These are phyloP conservation scores for Uria lomvia DNA, from an alignment of 2,113 vertebrate species.

Conservation along the genomic window DNA sequence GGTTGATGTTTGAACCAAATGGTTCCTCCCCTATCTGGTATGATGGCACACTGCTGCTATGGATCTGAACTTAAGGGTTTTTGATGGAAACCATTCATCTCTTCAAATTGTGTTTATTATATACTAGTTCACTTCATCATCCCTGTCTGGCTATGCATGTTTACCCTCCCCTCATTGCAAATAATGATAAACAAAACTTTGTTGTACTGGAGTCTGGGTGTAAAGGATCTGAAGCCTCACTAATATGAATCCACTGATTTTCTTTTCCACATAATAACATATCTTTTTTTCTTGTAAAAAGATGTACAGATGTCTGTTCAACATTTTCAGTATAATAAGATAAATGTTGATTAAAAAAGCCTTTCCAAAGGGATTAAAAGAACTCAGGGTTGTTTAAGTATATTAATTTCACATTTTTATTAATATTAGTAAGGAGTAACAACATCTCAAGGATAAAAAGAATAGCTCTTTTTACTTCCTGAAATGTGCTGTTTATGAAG, in stretches of 20 bases:
- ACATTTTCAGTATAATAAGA: background rate
- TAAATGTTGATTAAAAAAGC: background rate
- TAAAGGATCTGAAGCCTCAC: background rate
- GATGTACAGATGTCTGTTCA: background rate
- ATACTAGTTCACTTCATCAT: background rate
- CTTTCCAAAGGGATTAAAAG: background rate
- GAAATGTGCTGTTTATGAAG: background rate
- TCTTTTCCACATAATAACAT: background rate
- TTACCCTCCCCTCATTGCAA: background rate
- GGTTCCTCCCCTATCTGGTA: background rate
- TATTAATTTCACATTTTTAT: background rate
- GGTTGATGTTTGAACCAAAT: background rate
- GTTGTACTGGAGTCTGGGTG: background rate
- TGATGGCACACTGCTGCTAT: background rate
- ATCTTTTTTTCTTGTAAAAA: background rate
- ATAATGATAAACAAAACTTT: background rate
- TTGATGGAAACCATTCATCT: background rate
- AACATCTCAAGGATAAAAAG: background rate
- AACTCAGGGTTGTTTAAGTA: background rate
- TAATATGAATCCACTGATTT: background rate
- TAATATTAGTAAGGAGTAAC: background rate
- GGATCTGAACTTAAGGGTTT: background rate
- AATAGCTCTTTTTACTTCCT: background rate
- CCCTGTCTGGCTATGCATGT: background rate
- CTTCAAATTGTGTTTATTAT: background rate